Base-by-base conservation (phyloP, 2,797 vertebrate species). In the Platyrinchus mystaceus region DNA sequence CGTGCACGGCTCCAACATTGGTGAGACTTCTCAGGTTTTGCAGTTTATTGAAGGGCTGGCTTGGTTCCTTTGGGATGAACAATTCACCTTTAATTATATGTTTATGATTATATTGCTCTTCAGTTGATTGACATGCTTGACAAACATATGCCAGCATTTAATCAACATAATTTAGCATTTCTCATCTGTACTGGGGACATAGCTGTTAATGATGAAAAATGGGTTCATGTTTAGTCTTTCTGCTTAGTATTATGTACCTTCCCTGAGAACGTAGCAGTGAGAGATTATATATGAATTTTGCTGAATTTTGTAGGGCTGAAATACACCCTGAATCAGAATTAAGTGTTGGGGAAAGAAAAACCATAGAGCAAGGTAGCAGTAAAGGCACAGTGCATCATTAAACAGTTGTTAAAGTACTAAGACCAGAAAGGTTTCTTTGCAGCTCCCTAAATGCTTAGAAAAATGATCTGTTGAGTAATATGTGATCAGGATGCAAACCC, bases 1-100 rank as follows among this genome's bases (percentile, higher is more conserved):
- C 11, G 0, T 58, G 43, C 21, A 17, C 1, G 1, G 34, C 34
- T 80, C 27, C 37, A 28, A 1, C 19, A 30, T 1, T 1, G 0
- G 37, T 37, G 43, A 58, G 5, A 22, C 8, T 67, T 53, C 24
- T 20, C 20, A 67, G 32, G 9, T 55, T 63, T 39, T 44, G 20
- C 27, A 32, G 21, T 49, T 91, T 75, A 28, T 49, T n/a, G 26
- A 41, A 84, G 5, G 34, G 26, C 18, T 56, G 23, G 6, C 20
- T 69, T 21, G 5, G 3, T 37, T 58, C 56, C 52, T 70, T 78
- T n/a, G 76, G 67, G 32, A 44, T 64, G 30, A 89, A 64, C 7
- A 78, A 67, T 60, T 62, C 41, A 83, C 32, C 23, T 89, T 67
- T 75, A 68, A 15, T 88, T 32, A 19, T 3, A 27, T 49, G 10